These are phyloP conservation scores for Cremastinae sp. DNA, from an alignment of 2,888 invertebrate species.

Conservation along the genomic window DNA sequence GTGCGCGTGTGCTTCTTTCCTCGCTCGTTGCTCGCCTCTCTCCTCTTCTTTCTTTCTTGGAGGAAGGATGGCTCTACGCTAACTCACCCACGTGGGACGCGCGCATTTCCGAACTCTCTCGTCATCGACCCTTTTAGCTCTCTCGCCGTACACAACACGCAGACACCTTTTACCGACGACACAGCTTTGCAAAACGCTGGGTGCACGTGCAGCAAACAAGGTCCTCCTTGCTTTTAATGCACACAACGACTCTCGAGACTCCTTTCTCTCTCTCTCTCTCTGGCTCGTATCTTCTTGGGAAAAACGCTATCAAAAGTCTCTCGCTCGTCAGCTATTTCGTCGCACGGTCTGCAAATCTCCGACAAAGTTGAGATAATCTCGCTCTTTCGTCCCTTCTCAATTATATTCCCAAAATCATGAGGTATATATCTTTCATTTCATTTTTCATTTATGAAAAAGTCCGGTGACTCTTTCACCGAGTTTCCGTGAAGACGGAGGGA, in stretches of 20 bases:
- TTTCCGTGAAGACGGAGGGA: no score
- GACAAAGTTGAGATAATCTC: not conserved
- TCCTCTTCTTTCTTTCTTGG: slow-evolving; percentile 26
- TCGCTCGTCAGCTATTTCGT: slow-evolving; percentile 34
- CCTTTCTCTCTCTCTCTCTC: slow-evolving; percentile 24
- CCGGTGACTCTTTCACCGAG: no score
- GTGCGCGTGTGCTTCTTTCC: slow-evolving; percentile 33
- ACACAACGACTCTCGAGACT: not conserved
- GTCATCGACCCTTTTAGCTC: slow-evolving; percentile 79
- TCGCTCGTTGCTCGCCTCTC: slow-evolving; percentile 38
- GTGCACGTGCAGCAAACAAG: slow-evolving; percentile 46
- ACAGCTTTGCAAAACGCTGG: slow-evolving; percentile 20
- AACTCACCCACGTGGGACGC: slow-evolving; percentile 75
- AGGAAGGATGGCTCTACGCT: slow-evolving; percentile 73
- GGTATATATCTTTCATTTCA: no score
- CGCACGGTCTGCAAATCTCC: slow-evolving; percentile 7
- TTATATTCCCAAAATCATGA: no score
- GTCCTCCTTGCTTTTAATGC: slow-evolving; percentile 20
- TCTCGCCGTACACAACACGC: slow-evolving; percentile 58
- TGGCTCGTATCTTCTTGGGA: not conserved
- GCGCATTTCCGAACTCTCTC: slow-evolving; percentile 78
- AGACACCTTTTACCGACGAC: slow-evolving; percentile 45
- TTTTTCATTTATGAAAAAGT: no score
- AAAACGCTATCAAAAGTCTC: slow-evolving; percentile 30
- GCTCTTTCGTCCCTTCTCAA: not conserved